Evolutionary conservation across 2,888 invertebrate species (phyloP), one percentile per base, ranked within the genome.

Genomic region (Chalcis sispes): DNA sequence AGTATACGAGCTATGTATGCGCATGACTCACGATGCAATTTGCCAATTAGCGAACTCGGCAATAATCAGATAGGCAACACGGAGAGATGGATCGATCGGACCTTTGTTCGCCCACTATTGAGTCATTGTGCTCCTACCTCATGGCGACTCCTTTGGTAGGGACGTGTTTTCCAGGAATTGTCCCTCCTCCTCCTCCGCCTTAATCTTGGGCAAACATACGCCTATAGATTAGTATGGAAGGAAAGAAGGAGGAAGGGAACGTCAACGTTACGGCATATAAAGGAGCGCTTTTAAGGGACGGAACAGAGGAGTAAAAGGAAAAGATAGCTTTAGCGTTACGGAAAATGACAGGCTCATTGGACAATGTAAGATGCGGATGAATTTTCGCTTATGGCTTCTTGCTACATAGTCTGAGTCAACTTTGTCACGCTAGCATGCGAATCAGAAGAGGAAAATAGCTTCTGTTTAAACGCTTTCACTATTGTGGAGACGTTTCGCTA

Each of bases 1-100:
- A 13, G 56, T 7, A 25, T n/a, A 36, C 36, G 36, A 36, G 36
- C n/a, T n/a, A 7, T 15, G 42, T 42, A 48, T 61, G n/a, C 42
- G 40, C 52, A 65, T 72, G 66, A 74, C 73, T 50, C 66, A 69
- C 78, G 80, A 77, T 81, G 83, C 83, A 84, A 85, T 86, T 86
- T 83, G 80, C 84, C 83, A 86, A 86, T 86, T 86, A 85, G 82
- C 79, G 62, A 83, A 83, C 81, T 84, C 70, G 52, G 75, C 80
- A 77, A 80, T 84, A 84, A 86, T 85, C 85, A 85, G 86, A 86
- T 86, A 82, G 79, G 15, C 25, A 18, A 20, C 13, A 42, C 13
- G 13, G 32, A 15, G 42, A 42, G 46, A 3, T n/a, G 32, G 25
- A 59, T 72, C 50, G 65, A 65, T 29, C 29, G 29, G 42, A 15